Conservation (phyloP, 2,888 invertebrate genomes). For the Metopia argyrocephala region DNA sequence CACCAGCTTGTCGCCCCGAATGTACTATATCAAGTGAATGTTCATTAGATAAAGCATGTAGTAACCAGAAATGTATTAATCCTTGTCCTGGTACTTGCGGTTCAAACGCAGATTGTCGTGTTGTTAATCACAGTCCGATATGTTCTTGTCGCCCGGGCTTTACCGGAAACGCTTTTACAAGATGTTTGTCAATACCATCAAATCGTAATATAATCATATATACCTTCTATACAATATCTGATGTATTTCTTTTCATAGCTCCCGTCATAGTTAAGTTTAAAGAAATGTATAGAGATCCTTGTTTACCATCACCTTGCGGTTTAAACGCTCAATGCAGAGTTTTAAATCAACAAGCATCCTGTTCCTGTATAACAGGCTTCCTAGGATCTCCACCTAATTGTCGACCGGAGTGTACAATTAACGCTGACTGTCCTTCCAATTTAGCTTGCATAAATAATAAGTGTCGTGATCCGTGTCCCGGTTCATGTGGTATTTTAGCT, state of each 20-base stretch:
- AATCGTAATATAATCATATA: conserved; percentile 77
- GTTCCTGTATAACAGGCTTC: conserved; percentile 82
- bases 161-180: conserved; percentile 84
- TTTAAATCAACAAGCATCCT: conserved; percentile 81
- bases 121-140: conserved; percentile 85
- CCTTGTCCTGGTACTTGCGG: conserved; percentile 89
- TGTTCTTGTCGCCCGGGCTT: conserved; percentile 84
- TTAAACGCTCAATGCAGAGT: conserved; percentile 82
- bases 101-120: conserved; percentile 81
- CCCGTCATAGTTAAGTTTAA: conserved; percentile 65
- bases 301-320: conserved; percentile 84
- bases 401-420: conserved; percentile 83
- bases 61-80: conserved; percentile 83
- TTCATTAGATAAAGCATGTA: conserved; percentile 82
- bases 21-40: conserved; percentile 86
- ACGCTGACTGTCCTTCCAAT: conserved; percentile 84
- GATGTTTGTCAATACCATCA: conserved; percentile 78
- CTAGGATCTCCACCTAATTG: conserved; percentile 85
- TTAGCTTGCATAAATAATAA: conserved; percentile 83
- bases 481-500: conserved; percentile 83
- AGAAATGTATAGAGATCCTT: conserved; percentile 80
- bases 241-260: conserved; percentile 32
- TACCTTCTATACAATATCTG: not conserved
- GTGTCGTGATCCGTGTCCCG: conserved; percentile 84
- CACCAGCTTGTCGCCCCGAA: conserved; percentile 88